A percentile compares a stretch with the other conserved stretches of the same genome.
Conservation (phyloP, 2,888 invertebrate genomes). For the Callyntrura guangdongensis region DNA sequence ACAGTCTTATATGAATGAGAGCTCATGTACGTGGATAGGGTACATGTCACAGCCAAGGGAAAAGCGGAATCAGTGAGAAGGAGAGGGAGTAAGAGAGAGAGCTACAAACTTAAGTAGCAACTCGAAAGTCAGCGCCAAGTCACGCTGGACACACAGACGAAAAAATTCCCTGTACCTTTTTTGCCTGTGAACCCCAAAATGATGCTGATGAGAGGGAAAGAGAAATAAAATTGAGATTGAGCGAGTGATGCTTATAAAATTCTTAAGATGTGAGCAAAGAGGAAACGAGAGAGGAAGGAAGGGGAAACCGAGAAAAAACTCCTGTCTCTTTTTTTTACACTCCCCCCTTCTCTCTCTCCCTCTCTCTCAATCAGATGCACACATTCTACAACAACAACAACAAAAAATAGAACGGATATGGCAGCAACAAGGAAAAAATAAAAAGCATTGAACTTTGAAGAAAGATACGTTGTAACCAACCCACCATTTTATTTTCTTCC, state of each 20-base stretch:
- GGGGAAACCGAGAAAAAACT: slow-evolving; percentile 25
- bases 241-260: slow-evolving; percentile 4
- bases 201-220: slow-evolving; percentile 6
- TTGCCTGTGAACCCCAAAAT: not conserved
- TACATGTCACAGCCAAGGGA: slow-evolving; percentile 65
- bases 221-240: not conserved
- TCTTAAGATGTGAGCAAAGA: slow-evolving; percentile 45
- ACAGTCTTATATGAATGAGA: no score
- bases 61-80: not conserved
- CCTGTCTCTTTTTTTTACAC: slow-evolving; percentile 51
- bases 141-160: slow-evolving; percentile 14
- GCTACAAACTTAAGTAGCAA: slow-evolving; percentile 19
- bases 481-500: not conserved
- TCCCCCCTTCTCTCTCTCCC: slow-evolving; percentile 18
- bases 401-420: not conserved
- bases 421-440: not conserved
- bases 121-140: slow-evolving; percentile 5
- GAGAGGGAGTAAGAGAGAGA: not conserved
- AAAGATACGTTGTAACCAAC: not conserved
- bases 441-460: slow-evolving; percentile 19
- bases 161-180: slow-evolving; percentile 4
- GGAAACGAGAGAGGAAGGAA: slow-evolving; percentile 10
- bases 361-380: slow-evolving; percentile 72
- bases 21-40: not conserved
- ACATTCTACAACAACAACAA: slow-evolving; percentile 49